phyloP scores from a whole-genome alignment of 2,888 invertebrate species.

The Acrocyrtus sp. region DNA sequence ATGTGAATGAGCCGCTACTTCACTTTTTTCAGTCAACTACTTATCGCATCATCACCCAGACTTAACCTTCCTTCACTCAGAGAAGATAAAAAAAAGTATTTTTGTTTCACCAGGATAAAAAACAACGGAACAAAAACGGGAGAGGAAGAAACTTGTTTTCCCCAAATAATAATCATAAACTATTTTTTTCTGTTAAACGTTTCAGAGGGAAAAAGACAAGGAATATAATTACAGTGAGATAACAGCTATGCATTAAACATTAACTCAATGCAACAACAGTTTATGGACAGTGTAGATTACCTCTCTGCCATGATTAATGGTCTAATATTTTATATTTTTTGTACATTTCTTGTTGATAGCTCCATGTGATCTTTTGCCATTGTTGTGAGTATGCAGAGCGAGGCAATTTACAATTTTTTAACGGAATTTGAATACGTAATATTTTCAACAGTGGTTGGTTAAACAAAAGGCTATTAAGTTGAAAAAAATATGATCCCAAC shows the following conservation, averaged over 20 bases:
- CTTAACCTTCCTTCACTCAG: too few relatives aligned
- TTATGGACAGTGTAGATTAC: slow-evolving; percentile 35
- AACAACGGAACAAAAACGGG: slow-evolving; percentile 35
- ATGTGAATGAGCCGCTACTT: slow-evolving; percentile 1
- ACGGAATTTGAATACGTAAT: slow-evolving; percentile 1
- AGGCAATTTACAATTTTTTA: slow-evolving; percentile 12
- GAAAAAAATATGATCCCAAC: slow-evolving; percentile 21
- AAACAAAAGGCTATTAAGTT: background rate
- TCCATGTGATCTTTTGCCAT: background rate
- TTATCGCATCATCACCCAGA: slow-evolving; percentile 1
- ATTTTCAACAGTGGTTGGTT: background rate
- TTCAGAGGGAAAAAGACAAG: too few relatives aligned
- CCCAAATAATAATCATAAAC: too few relatives aligned
- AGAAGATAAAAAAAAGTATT: too few relatives aligned
- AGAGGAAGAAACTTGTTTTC: slow-evolving; percentile 50
- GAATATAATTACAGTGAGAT: too few relatives aligned
- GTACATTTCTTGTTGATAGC: slow-evolving; percentile 13
- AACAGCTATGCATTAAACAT: slow-evolving; percentile 22
- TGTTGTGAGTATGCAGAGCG: slow-evolving; percentile 1
- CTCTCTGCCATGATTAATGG: slow-evolving; percentile 39
- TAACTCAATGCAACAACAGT: slow-evolving; percentile 4
- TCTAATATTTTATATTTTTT: slow-evolving; percentile 28
- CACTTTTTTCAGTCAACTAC: slow-evolving; percentile 10
- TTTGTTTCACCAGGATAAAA: background rate
- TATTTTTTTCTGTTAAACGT: too few relatives aligned